Conservation (phyloP, 2,888 invertebrate species). For the Drosophila multiciliata region DNA sequence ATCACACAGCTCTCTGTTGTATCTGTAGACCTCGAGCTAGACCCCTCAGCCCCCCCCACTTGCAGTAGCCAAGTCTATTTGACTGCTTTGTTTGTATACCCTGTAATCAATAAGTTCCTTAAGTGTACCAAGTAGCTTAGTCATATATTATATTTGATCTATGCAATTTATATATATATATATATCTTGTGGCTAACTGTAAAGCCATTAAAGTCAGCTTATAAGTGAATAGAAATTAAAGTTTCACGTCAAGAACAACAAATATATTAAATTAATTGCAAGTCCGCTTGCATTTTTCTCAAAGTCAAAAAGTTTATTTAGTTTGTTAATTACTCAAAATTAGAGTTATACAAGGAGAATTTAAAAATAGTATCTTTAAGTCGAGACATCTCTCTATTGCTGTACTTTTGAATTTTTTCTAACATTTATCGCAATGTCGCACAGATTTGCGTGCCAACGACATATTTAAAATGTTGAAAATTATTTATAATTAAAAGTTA, state of each 20-base stretch:
- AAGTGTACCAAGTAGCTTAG: neutral
- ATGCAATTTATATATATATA: too few species aligned
- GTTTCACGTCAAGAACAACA: neutral
- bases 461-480: conserved; percentile 80
- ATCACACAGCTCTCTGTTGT: conserved; percentile 39
- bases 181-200: too few species aligned
- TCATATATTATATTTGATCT: too few species aligned
- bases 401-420: conserved; percentile 36
- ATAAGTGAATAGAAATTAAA: too few species aligned
- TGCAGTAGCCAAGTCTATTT: conserved; percentile 17
- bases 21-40: conserved; percentile 25
- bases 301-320: neutral
- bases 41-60: conserved; percentile 10
- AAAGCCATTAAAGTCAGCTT: too few species aligned
- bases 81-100: conserved; percentile 5
- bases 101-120: neutral
- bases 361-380: conserved; percentile 4
- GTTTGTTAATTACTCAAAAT: neutral
- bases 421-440: conserved; percentile 65
- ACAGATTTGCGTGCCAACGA: conserved; percentile 80
- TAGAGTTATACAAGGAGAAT: neutral
- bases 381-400: neutral
- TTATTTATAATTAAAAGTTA: conserved; percentile 82
- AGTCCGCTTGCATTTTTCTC: accelerated
- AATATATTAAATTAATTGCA: neutral